Base-by-base conservation (phyloP, 2,113 vertebrate genomes). In the Colius striatus region DNA sequence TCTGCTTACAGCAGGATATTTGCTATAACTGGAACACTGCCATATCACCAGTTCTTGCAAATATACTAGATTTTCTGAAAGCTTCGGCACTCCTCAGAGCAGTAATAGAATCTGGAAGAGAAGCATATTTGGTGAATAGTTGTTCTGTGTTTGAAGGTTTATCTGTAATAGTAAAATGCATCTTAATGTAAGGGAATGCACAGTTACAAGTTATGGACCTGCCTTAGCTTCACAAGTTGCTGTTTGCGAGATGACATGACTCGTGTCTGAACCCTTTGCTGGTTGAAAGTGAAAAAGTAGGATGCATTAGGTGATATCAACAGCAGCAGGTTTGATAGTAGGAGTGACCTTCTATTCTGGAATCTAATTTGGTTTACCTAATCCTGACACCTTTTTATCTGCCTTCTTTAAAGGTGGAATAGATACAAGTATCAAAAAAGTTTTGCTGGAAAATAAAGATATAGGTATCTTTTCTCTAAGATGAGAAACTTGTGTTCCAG, bases 31-130 rank as follows among this genome's bases (percentile, higher is more conserved):
- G 82, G 57, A 62, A 21, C 34, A 23, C 0, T 0, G n/a, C 34
- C 1, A 0, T 4, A 29, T 29, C 1, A 0, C 21, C 34, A 16
- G 29, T 11, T 73, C 57, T 38, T 2, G 1, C 16, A 54, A 50
- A 17, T 22, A 11, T 16, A n/a, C 25, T 17, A 7, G 26, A 15
- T 12, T 67, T 75, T 53, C n/a, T 27, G 50, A 68, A 61, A 72
- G 48, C 65, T 68, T 68, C 4, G 3, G 11, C 50, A 18, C 23
- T 58, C 8, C 43, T 65, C 57, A 57, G 61, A 41, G 41, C 34
- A 48, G 47, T 23, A 20, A 47, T 17, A 12, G 32, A 36, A 19
- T 21, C 38, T 89, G 70, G 27, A 63, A 54, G 76, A 34, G 2
- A 10, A 18, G 7, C 2, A 0, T 4, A 9, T 75, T 36, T 75